phyloP scores from a whole-genome alignment of 2,888 invertebrate genomes.

The Cinara cedri region DNA sequence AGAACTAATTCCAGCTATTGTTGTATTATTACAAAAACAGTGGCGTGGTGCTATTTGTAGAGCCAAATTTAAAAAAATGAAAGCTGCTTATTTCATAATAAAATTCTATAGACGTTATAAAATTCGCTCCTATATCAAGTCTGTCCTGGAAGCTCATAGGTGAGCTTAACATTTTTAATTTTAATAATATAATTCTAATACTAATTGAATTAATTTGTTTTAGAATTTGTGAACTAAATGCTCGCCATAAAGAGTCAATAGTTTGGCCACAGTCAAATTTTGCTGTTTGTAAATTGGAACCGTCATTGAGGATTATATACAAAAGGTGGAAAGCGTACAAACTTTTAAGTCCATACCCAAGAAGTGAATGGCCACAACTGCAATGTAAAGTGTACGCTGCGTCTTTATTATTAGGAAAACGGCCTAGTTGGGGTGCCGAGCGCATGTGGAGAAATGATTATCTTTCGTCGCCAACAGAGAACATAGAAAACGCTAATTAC shows the following conservation, averaged over 20 bases:
- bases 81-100: constrained; percentile 83
- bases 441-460: constrained; percentile 87
- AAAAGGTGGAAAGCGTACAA: constrained; percentile 88
- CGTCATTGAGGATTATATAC: constrained; percentile 70
- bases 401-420: constrained; percentile 72
- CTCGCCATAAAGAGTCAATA: constrained; percentile 79
- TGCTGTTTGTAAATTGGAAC: constrained; percentile 70
- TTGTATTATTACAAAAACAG: constrained; percentile 91
- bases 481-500: constrained; percentile 71
- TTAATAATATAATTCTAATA: neutral
- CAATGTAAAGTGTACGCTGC: constrained; percentile 77
- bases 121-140: constrained; percentile 73
- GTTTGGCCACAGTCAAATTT: constrained; percentile 83
- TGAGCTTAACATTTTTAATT: constrained; percentile 59
- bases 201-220: neutral
- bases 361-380: constrained; percentile 86
- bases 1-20: constrained; percentile 87
- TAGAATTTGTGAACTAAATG: constrained; percentile 70
- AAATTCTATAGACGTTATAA: constrained; percentile 81
- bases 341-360: constrained; percentile 80
- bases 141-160: constrained; percentile 71
- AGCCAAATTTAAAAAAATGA: constrained; percentile 80
- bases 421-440: constrained; percentile 76
- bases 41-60: constrained; percentile 86
- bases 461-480: constrained; percentile 72